These are phyloP conservation scores for Dipodomys ordii DNA, from an alignment of 2,113 vertebrate genomes.

Conservation along the genomic window DNA sequence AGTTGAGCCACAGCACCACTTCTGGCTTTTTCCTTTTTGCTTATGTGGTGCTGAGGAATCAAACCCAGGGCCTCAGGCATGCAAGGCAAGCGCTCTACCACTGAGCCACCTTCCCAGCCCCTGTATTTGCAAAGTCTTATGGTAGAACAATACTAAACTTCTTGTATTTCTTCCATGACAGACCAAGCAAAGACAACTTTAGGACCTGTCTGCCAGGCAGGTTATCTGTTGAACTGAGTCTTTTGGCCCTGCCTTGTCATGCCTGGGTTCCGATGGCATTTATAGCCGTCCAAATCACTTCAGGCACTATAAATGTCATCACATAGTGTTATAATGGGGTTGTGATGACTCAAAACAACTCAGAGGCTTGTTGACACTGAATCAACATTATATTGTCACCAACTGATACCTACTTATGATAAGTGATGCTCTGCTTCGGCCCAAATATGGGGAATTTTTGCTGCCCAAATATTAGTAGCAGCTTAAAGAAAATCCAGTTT, in stretches of 20 bases:
- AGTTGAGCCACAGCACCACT: too few relatives aligned
- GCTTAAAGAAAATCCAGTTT: slow-evolving; percentile 52
- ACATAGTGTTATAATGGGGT: slow-evolving; percentile 43
- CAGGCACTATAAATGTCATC: slow-evolving; percentile 72
- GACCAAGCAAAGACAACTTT: slow-evolving; percentile 38
- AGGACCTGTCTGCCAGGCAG: not conserved
- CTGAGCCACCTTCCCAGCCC: too few relatives aligned
- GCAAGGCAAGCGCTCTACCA: too few relatives aligned
- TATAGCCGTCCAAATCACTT: slow-evolving; percentile 71
- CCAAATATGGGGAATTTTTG: not conserved
- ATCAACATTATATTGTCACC: slow-evolving; percentile 57
- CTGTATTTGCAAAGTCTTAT: too few relatives aligned
- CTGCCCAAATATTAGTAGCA: not conserved
- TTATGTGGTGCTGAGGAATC: too few relatives aligned
- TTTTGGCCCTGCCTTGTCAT: slow-evolving; percentile 23
- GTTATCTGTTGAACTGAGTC: slow-evolving; percentile 27
- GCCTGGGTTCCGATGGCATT: slow-evolving; percentile 59
- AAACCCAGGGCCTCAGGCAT: too few relatives aligned
- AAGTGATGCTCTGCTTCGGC: not conserved
- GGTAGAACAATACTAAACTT: not conserved
- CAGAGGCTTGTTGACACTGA: slow-evolving; percentile 57
- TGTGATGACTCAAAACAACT: slow-evolving; percentile 50
- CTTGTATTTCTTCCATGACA: not conserved
- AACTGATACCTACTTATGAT: slow-evolving; percentile 14
- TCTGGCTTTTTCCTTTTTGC: too few relatives aligned